Evolutionary conservation across 2,113 vertebrate genomes (phyloP), one percentile per base, ranked within the genome.

Genomic region (Oryzias woworae): DNA sequence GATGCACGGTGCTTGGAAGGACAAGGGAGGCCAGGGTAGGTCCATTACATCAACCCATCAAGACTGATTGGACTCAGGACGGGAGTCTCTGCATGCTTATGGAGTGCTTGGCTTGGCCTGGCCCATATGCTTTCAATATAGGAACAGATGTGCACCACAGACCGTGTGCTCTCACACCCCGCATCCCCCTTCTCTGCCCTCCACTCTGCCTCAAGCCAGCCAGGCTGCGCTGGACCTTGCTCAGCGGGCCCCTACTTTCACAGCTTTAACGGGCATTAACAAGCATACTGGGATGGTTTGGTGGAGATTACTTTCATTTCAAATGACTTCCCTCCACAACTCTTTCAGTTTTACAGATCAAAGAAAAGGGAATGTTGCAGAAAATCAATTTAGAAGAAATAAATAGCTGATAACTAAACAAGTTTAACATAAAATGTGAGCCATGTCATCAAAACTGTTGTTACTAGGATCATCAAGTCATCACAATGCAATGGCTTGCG

Each of bases 101-200:
- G 79, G 36, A 83, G 82, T 16, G 58, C 62, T 75, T 85, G 77
- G 67, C 79, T 62, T 36, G 70, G 75, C 78, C 81, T 61, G 71
- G 69, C 82, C 86, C 91, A 91, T 91, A 90, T 92, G 91, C 87
- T 85, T 93, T 91, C 85, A 91, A 91, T 92, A 90, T 76, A 87
- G 72, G 82, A 88, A 81, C 91, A 92, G 90, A 92, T 92, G 91
- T 91, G 88, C 54, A 84, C 67, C 71, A 74, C 71, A 76, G 82
- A 87, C 65, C 63, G 70, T 41, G 53, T 73, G 68, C 76, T 80
- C 67, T 78, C 75, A 36, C 73, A 67, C 52, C 56, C 59, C 65
- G 63, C 71, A 66, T 70, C 66, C 55, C 55, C 69, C 69, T 66
- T 56, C 49, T 77, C 73, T 80, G 53, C 66, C 77, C 75, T 74